Evolutionary conservation across 2,888 invertebrate species (phyloP).

Genomic region (Brenthis daphne): DNA sequence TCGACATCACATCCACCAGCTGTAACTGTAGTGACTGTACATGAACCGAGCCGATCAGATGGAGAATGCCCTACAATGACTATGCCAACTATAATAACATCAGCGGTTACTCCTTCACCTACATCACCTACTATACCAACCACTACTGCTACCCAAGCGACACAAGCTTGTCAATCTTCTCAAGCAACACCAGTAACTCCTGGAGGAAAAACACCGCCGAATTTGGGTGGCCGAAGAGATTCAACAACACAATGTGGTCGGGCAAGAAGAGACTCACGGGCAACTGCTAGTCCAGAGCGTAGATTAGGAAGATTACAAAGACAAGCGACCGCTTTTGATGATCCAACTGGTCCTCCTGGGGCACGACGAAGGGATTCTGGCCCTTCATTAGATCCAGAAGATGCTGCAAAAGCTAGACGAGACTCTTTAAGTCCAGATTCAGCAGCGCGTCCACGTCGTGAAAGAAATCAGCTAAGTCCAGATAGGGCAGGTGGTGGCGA

Average conservation of each 20-base stretch:
- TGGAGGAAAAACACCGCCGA: constrained; percentile 69
- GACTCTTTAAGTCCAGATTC: constrained; percentile 96
- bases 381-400: constrained; percentile 92
- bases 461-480: constrained; percentile 89
- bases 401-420: constrained; percentile 88
- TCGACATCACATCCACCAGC: constrained; percentile 76
- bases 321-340: constrained; percentile 95
- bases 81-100: constrained; percentile 90
- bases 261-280: constrained; percentile 85
- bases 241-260: constrained; percentile 92
- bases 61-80: constrained; percentile 84
- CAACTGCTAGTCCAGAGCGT: constrained; percentile 86
- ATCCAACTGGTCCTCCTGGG: constrained; percentile 88
- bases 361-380: constrained; percentile 89
- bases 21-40: constrained; percentile 73
- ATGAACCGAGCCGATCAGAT: constrained; percentile 81
- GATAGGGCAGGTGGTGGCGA: constrained; percentile 91
- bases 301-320: constrained; percentile 88
- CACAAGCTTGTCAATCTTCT: constrained; percentile 50
- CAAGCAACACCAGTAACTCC: constrained; percentile 58
- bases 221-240: constrained; percentile 85
- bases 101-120: constrained; percentile 91
- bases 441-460: constrained; percentile 89
- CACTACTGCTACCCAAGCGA: constrained; percentile 54
- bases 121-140: constrained; percentile 86